These are phyloP conservation scores for Caenorhabditis sp. DNA, from an alignment of 2,888 invertebrate genomes.

Conservation along the genomic window DNA sequence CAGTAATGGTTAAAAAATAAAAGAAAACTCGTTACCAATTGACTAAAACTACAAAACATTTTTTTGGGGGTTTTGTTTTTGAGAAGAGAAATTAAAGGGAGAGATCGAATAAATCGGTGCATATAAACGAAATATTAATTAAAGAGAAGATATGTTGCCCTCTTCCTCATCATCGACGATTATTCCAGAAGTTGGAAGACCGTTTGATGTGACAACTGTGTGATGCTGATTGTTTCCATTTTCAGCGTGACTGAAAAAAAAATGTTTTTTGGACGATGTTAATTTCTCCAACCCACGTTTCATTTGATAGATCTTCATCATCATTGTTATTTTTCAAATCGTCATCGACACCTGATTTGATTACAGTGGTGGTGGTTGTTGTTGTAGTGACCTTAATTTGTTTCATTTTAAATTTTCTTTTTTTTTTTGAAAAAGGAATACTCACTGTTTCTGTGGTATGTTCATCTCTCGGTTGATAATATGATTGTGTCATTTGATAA, in stretches of 20 bases:
- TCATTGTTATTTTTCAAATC: constrained; percentile 38
- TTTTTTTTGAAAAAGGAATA: constrained; percentile 5
- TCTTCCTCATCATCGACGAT: constrained; percentile 41
- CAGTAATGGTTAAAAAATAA: constrained; percentile 16
- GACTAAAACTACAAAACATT: not conserved
- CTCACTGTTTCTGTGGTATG: constrained; percentile 1
- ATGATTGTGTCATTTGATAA: constrained; percentile 32
- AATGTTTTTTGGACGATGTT: not conserved
- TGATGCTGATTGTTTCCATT: constrained; percentile 16
- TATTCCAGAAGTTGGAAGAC: constrained; percentile 29
- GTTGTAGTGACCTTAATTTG: constrained; percentile 27
- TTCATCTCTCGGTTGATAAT: constrained; percentile 24
- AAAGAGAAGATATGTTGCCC: constrained; percentile 2
- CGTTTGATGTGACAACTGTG: constrained; percentile 17
- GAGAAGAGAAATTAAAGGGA: not conserved
- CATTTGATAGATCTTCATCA: constrained; percentile 8
- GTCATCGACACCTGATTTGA: constrained; percentile 26
- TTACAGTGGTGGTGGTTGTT: constrained; percentile 21
- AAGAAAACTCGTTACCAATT: not conserved
- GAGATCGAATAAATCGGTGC: constrained; percentile 18
- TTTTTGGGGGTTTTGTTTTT: not conserved
- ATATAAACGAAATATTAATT: constrained; percentile 8
- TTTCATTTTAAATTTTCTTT: not conserved
- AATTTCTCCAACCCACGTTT: not conserved
- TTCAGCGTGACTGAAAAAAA: constrained; percentile 24